A percentile compares a stretch with the other conserved stretches of the same genome.
These are phyloP conservation scores for Gonatopus flavifemur DNA, from an alignment of 1,140 invertebrate genomes.

Conservation along the genomic window DNA sequence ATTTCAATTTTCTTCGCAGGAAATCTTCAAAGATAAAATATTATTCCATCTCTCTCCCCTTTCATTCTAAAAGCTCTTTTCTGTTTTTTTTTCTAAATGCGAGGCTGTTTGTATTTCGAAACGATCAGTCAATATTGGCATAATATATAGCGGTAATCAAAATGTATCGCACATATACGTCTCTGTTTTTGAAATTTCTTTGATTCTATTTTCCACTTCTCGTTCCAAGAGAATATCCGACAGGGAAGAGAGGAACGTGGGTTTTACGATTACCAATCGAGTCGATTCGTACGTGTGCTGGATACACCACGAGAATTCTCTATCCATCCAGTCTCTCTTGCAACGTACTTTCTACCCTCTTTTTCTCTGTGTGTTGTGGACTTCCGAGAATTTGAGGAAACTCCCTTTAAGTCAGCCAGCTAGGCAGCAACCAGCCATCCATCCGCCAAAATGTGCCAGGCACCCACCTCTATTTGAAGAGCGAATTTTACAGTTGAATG, in stretches of 20 bases:
- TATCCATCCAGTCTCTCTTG: not conserved
- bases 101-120: too few relatives aligned
- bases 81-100: not conserved
- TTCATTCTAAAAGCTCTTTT: too few relatives aligned
- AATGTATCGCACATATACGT: too few relatives aligned
- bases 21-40: too few relatives aligned
- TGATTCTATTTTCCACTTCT: slow-evolving; percentile 4
- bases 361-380: slow-evolving; percentile 11
- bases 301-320: slow-evolving; percentile 36
- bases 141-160: too few relatives aligned
- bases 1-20: too few relatives aligned
- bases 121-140: too few relatives aligned
- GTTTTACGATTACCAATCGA: slow-evolving; percentile 42
- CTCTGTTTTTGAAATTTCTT: too few relatives aligned
- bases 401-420: too few relatives aligned
- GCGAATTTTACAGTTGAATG: slow-evolving; percentile 57
- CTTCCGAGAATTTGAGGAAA: slow-evolving; percentile 20
- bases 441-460: slow-evolving; percentile 41
- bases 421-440: not conserved
- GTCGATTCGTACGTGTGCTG: slow-evolving; percentile 47
- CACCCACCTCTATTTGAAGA: slow-evolving; percentile 54
- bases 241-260: slow-evolving; percentile 6
- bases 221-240: slow-evolving; percentile 9
- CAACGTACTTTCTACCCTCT: not conserved
- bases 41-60: too few relatives aligned